Base-by-base conservation (phyloP, 2,113 vertebrate species). In the Catharus bicknelli region DNA sequence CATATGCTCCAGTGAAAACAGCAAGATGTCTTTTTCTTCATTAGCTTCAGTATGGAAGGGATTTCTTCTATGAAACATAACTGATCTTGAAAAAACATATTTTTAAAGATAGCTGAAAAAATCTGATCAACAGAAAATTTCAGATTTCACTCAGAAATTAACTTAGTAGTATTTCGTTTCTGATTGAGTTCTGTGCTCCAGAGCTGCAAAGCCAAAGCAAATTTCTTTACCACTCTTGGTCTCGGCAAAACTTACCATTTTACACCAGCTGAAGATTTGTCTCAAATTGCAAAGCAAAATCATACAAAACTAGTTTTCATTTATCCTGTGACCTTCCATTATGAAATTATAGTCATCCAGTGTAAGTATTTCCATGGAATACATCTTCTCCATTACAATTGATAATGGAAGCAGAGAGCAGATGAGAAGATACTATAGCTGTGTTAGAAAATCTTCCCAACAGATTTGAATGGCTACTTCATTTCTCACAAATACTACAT, bases 301-400 rank as follows among this genome's bases (percentile, higher is more conserved):
- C 13, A n/a, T 47, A 51, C 48, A 48, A 85, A 87, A 88, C 30
- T 77, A 51, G 80, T 91, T 90, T 86, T 68, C 50, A 66, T 86
- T 82, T 94, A 40, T 81, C 78, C 73, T 90, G 26, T 93, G 89
- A 90, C 62, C 81, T 85, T 92, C 54, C 40, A 11, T 80, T 94
- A 62, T 2, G 5, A 77, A 94, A 90, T 79, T 82, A 76, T 22
- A 72, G 50, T 73, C 42, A 83, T 59, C 13, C n/a, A 59, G 43
- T 43, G 55, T 67, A 66, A 89, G 27, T 51, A 92, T 95, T 94
- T 94, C 76, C 80, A 53, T 38, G 74, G 59, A 95, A 94, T 77
- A 63, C 9, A 67, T 92, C 74, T 84, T 94, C 54, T 64, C 72
- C n/a, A 32, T 89, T 70, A 74, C 1, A 0, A 90, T 93, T 78